Conservation (phyloP, 2,797 vertebrate species). For the Rhinoraja longicauda region DNA sequence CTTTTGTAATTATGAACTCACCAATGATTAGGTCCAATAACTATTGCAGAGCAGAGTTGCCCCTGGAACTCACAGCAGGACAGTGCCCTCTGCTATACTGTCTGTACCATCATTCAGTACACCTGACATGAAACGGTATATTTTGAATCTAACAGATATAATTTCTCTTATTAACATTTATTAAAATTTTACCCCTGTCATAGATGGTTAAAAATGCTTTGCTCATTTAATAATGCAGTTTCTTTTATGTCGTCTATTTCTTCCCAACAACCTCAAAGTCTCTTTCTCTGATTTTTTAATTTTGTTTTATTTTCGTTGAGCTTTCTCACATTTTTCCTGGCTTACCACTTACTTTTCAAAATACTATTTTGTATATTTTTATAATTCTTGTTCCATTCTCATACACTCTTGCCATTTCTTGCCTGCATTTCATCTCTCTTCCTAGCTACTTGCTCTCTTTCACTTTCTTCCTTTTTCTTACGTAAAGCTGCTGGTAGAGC, state of each 20-base stretch:
- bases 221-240: neutral
- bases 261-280: neutral
- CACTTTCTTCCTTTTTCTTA: neutral
- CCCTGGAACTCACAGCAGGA: neutral
- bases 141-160: neutral
- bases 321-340: neutral
- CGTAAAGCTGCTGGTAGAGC: too few species aligned
- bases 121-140: neutral
- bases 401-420: neutral
- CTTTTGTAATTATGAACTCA: neutral
- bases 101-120: neutral
- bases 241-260: neutral
- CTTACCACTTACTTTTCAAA: neutral
- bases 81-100: conserved; percentile 5
- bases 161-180: neutral
- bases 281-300: neutral
- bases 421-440: neutral
- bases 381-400: neutral
- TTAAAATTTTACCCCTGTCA: neutral
- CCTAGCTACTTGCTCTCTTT: neutral
- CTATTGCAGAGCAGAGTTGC: neutral
- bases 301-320: neutral
- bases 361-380: neutral
- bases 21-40: neutral
- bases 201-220: neutral